phyloP scores from a whole-genome alignment of 2,888 invertebrate species.

The Sinopyrophorus schimmeli region DNA sequence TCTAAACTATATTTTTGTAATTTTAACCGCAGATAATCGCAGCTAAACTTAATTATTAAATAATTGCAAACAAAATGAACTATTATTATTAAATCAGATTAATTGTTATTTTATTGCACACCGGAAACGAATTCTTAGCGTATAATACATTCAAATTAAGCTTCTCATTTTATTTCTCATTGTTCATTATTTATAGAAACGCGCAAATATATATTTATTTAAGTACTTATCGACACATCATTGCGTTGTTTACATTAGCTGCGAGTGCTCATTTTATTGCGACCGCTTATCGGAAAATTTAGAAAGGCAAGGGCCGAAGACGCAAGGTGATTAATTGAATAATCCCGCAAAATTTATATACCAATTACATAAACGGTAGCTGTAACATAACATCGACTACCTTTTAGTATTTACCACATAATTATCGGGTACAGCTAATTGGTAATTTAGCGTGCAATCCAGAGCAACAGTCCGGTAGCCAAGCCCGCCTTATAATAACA shows the following conservation, averaged over 20 bases:
- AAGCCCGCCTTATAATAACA: conserved; percentile 31
- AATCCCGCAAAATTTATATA: conserved; percentile 21
- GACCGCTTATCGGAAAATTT: conserved; percentile 14
- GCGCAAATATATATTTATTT: conserved; percentile 17
- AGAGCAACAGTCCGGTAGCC: conserved; percentile 30
- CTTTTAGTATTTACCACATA: conserved; percentile 39
- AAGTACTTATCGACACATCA: conserved; percentile 13
- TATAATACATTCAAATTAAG: conserved; percentile 18
- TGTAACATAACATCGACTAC: conserved; percentile 30
- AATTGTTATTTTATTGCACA: conserved; percentile 25
- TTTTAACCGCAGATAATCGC: conserved; percentile 13
- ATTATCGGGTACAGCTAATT: conserved; percentile 46
- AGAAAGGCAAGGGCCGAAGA: conserved; percentile 12
- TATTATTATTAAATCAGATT: conserved; percentile 20
- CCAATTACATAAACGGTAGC: conserved; percentile 34
- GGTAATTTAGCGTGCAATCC: conserved; percentile 45
- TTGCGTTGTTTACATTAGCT: conserved; percentile 16
- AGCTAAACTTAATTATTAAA: conserved; percentile 20
- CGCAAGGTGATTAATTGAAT: conserved; percentile 24
- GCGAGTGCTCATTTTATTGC: conserved; percentile 16
- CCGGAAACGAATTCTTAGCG: conserved; percentile 21
- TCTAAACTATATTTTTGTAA: conserved; percentile 19
- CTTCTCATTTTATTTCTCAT: conserved; percentile 20
- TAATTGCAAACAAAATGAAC: conserved; percentile 19
- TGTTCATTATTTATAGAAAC: conserved; percentile 23